Evolutionary conservation across 2,888 invertebrate species (phyloP).

Genomic region (Drosophila diplacantha): DNA sequence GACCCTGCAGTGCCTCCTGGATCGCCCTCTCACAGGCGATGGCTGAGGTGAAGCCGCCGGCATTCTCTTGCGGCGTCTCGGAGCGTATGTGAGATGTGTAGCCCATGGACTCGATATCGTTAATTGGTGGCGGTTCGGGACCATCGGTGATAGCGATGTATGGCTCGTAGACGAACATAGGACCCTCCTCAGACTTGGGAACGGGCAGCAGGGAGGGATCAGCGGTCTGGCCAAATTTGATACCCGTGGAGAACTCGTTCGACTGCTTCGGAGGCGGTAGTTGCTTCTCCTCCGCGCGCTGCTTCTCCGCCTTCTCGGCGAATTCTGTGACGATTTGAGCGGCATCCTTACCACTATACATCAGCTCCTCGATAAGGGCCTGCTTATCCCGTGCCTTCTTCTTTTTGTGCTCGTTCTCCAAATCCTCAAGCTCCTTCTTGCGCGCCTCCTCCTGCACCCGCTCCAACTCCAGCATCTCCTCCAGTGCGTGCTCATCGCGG

Average conservation of each 20-base stretch:
- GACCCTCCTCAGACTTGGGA: slow-evolving; percentile 87
- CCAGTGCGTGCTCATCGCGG: slow-evolving; percentile 90
- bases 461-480: slow-evolving; percentile 89
- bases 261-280: slow-evolving; percentile 77
- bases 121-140: slow-evolving; percentile 83
- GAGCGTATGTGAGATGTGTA: slow-evolving; percentile 87
- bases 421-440: slow-evolving; percentile 83
- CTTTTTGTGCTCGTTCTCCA: slow-evolving; percentile 84
- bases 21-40: slow-evolving; percentile 91
- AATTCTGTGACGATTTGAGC: slow-evolving; percentile 91
- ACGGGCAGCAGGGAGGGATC: slow-evolving; percentile 83
- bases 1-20: slow-evolving; percentile 91
- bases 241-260: slow-evolving; percentile 91
- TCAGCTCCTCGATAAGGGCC: slow-evolving; percentile 95
- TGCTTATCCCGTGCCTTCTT: slow-evolving; percentile 92
- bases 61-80: slow-evolving; percentile 86
- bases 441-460: slow-evolving; percentile 87
- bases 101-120: slow-evolving; percentile 82
- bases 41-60: slow-evolving; percentile 91
- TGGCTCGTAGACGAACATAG: slow-evolving; percentile 84
- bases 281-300: slow-evolving; percentile 80
- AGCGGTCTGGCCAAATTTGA: slow-evolving; percentile 85
- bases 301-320: slow-evolving; percentile 83
- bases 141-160: slow-evolving; percentile 83
- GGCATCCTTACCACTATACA: slow-evolving; percentile 94